Evolutionary conservation across 2,113 vertebrate genomes (phyloP).

Genomic region (Sebastes schlegelii): DNA sequence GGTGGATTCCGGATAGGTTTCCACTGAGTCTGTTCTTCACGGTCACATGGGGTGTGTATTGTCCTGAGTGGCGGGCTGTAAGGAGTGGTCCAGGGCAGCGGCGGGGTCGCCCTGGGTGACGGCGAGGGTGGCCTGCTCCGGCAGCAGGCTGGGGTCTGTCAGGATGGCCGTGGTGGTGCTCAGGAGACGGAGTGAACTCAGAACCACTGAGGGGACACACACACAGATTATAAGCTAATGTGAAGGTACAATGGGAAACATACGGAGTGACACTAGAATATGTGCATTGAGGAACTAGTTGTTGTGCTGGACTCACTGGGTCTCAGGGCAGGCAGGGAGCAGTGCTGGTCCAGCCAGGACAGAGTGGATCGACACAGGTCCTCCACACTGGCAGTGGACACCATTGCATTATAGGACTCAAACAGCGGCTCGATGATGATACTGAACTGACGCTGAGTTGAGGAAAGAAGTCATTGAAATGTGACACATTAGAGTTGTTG

Average conservation of each 20-base stretch:
- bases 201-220: constrained; percentile 83
- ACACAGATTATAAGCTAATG: neutral
- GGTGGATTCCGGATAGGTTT: neutral
- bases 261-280: neutral
- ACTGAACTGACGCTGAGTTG: constrained; percentile 90
- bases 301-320: constrained; percentile 87
- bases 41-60: constrained; percentile 56
- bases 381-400: constrained; percentile 92
- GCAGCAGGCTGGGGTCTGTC: constrained; percentile 88
- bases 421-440: constrained; percentile 95
- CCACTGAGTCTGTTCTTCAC: constrained; percentile 9
- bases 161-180: constrained; percentile 94
- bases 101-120: constrained; percentile 81
- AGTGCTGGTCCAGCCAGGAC: constrained; percentile 96
- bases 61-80: constrained; percentile 55
- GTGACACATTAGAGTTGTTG: neutral
- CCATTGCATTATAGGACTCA: constrained; percentile 96
- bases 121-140: constrained; percentile 90
- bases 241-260: neutral
- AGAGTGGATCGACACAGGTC: constrained; percentile 92
- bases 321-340: constrained; percentile 91
- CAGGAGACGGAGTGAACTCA: constrained; percentile 94
- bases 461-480: constrained; percentile 73
- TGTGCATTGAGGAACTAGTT: neutral
- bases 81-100: constrained; percentile 75